These are phyloP conservation scores for Arothron firmamentum DNA, from an alignment of 2,113 vertebrate species.

Conservation along the genomic window DNA sequence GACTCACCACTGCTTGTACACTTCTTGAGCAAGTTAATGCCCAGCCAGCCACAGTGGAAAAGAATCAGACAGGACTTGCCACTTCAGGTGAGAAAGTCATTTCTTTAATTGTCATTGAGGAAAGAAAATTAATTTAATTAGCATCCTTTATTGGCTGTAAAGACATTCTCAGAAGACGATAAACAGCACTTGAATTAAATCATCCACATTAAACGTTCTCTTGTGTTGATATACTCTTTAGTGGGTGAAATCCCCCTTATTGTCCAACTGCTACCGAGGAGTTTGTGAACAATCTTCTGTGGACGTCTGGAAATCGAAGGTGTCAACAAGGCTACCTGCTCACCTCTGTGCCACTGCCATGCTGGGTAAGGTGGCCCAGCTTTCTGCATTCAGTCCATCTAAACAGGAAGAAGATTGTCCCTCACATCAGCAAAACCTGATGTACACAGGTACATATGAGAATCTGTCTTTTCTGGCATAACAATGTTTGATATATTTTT, in stretches of 20 bases:
- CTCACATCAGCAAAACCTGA: conserved; percentile 36
- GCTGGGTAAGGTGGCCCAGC: conserved; percentile 77
- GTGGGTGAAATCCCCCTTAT: conserved; percentile 87
- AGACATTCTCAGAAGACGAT: neutral
- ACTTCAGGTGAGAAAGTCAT: conserved; percentile 76
- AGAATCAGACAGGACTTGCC: conserved; percentile 78
- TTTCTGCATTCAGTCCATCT: conserved; percentile 54
- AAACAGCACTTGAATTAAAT: neutral
- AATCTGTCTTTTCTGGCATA: neutral
- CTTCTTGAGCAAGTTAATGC: conserved; percentile 75
- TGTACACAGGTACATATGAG: conserved; percentile 54
- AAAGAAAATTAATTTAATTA: neutral
- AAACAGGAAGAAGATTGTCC: conserved; percentile 34
- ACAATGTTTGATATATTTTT: neutral
- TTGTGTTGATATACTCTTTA: conserved; percentile 49
- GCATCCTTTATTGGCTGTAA: neutral
- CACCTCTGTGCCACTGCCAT: conserved; percentile 85
- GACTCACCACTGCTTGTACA: conserved; percentile 63
- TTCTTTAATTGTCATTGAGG: neutral
- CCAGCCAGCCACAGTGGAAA: conserved; percentile 79
- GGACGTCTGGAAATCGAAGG: conserved; percentile 70
- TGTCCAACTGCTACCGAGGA: conserved; percentile 79
- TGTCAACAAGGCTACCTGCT: conserved; percentile 75
- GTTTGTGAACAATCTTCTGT: conserved; percentile 74
- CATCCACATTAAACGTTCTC: neutral